A percentile compares a stretch with the other conserved stretches of the same genome.
Conservation (phyloP, 2,113 vertebrate species). For the Ursus arctos region DNA sequence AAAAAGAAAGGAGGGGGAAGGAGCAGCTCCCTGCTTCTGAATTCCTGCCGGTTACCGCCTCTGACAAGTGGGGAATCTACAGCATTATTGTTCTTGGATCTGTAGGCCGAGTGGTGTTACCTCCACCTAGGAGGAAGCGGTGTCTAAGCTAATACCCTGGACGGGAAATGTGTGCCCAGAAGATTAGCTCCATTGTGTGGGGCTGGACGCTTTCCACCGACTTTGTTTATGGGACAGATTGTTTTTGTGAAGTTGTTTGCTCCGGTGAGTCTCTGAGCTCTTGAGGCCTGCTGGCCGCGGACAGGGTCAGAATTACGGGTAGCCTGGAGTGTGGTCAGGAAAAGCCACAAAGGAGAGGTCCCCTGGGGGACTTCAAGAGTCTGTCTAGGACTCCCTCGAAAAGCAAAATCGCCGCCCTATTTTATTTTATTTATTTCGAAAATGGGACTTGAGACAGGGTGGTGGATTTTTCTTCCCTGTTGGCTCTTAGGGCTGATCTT, state of each 20-base stretch:
- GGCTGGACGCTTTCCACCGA: slow-evolving; percentile 81
- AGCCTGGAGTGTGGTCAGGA: slow-evolving; percentile 63
- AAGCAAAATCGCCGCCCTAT: not conserved
- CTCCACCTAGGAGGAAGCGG: slow-evolving; percentile 83
- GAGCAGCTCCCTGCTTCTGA: not conserved
- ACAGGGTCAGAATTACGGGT: slow-evolving; percentile 71
- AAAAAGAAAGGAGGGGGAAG: not conserved
- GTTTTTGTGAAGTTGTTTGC: slow-evolving; percentile 78
- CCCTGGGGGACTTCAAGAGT: slow-evolving; percentile 7
- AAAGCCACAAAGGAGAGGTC: slow-evolving; percentile 55
- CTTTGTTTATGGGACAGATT: slow-evolving; percentile 81
- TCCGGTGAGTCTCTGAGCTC: slow-evolving; percentile 62
- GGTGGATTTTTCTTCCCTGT: not conserved
- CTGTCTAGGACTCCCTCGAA: not conserved
- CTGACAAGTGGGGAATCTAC: not conserved
- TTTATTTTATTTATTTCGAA: slow-evolving; percentile 33
- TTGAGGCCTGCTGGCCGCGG: not conserved
- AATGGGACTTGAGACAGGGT: not conserved
- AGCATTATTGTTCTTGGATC: slow-evolving; percentile 80
- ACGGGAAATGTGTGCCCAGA: slow-evolving; percentile 88
- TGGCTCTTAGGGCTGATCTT: not conserved
- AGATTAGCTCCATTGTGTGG: slow-evolving; percentile 85
- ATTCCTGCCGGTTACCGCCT: not conserved
- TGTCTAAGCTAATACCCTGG: slow-evolving; percentile 72
- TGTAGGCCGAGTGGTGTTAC: slow-evolving; percentile 13